These are phyloP conservation scores for Ochotona princeps DNA, from an alignment of 2,113 vertebrate species.

Conservation along the genomic window DNA sequence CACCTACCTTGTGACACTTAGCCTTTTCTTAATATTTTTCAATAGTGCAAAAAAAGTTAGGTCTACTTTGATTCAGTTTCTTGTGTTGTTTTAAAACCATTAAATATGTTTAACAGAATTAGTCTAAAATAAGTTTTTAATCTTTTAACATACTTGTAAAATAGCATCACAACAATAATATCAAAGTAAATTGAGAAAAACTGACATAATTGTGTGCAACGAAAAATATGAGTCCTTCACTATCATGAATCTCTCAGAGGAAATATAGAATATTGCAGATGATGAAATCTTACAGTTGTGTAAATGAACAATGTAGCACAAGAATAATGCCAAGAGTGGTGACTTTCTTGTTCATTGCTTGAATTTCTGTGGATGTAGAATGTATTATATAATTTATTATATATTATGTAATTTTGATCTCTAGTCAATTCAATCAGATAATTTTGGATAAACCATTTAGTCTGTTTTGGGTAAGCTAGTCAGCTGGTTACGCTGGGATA, in stretches of 20 bases:
- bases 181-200: conserved; percentile 29
- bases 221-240: background rate
- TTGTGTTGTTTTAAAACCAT: background rate
- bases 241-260: background rate
- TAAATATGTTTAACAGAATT: conserved; percentile 6
- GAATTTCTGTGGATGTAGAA: background rate
- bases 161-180: background rate
- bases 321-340: background rate
- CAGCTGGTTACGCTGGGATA: background rate
- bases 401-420: background rate
- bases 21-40: background rate
- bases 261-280: background rate
- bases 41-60: background rate
- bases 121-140: background rate
- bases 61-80: background rate
- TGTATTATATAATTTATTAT: too few relatives aligned
- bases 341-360: background rate
- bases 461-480: background rate
- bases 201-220: conserved; percentile 21
- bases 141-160: background rate
- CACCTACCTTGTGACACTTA: background rate
- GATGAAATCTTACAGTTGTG: conserved; percentile 1
- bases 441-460: background rate
- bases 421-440: background rate
- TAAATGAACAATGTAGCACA: background rate